Base-by-base conservation (phyloP, 2,888 invertebrate species). In the Spodoptera littoralis region DNA sequence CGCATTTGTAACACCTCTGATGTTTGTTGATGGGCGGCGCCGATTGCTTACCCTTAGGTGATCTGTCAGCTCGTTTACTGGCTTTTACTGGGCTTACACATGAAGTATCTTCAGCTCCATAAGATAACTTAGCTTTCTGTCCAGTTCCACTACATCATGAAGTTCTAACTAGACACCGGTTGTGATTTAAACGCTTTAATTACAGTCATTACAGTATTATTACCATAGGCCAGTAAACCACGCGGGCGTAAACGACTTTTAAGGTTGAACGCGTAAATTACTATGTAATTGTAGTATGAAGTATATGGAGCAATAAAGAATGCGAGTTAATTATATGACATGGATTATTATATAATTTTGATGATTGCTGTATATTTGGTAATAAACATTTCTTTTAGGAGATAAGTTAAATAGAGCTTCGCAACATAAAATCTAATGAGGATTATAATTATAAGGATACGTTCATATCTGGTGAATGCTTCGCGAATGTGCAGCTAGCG, bases 141-240 rank as follows among this genome's bases (percentile, higher is more conserved):
- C 42, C 2, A 11, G 36, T 13, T 56, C 22, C 36, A 44, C 54
- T 54, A 27, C 43, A 47, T 5, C n/a, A 36, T 30, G 13, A 24
- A n/a, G 24, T 3, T 12, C 60, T 60, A 62, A 64, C 74, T 62
- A 66, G 69, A 64, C 47, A 66, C 65, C 62, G 50, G 45, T 48
- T 46, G 56, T 73, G 70, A 76, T 77, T 69, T 66, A 77, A 73
- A 59, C 56, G 57, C 56, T 75, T 79, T 73, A 70, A 79, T 76
- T 73, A 61, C 73, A 60, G 64, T 67, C 57, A 78, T 80, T 72
- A 79, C 56, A 46, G 65, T 62, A 66, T 72, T 73, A 73, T 70
- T 76, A 76, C 72, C 53, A 59, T 50, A 61, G 68, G 48, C 55
- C 61, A 56, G 68, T 69, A 74, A 74, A 62, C 53, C 63, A 55